Evolutionary conservation across 2,797 vertebrate species (phyloP), one percentile per base, ranked within the genome.

Genomic region (Mus spretus): DNA sequence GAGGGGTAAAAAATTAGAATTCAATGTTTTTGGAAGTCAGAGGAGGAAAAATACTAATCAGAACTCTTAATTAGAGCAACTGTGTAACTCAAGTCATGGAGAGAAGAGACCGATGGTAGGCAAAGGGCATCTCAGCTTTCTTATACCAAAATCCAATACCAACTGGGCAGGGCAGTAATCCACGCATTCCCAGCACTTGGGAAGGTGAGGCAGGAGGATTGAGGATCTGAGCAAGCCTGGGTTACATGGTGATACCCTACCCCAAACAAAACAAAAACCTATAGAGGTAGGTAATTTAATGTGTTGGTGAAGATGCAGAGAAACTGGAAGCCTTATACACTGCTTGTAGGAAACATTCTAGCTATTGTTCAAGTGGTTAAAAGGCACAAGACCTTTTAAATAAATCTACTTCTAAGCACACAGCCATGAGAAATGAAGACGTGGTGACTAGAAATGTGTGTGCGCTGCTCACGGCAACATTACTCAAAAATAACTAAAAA

Each of bases 1-100:
- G 57, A 57, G 40, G n/a, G 83, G 67, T 72, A 31, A 40, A 65
- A 22, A 87, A 79, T 50, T 70, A 82, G 47, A 85, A 50, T 86
- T 89, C n/a, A 57, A 4, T 65, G 78, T 92, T 83, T 94, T 74
- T 75, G 26, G 15, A 83, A 40, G 57, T 80, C 50, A 80, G 81
- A 83, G 31, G 59, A 65, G 26, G 22, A 37, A 83, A 84, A 47
- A 1, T 50, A 44, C 26, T 61, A 40, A 83, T 84, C 9, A 47
- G 65, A 84, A 65, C 59, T 34, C 17, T 65, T 65, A 59, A 83
- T 19, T 24, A 65, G 37, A 20, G 79, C 50, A 37, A 37, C 34
- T 55, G 50, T 20, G 50, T 59, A 81, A 34, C 31, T 78, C 31
- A 55, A 80, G 31, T 34, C 78, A 19, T 11, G 19, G 31, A 37